Evolutionary conservation across 2,113 vertebrate genomes (phyloP).

Genomic region (Pheucticus melanocephalus): DNA sequence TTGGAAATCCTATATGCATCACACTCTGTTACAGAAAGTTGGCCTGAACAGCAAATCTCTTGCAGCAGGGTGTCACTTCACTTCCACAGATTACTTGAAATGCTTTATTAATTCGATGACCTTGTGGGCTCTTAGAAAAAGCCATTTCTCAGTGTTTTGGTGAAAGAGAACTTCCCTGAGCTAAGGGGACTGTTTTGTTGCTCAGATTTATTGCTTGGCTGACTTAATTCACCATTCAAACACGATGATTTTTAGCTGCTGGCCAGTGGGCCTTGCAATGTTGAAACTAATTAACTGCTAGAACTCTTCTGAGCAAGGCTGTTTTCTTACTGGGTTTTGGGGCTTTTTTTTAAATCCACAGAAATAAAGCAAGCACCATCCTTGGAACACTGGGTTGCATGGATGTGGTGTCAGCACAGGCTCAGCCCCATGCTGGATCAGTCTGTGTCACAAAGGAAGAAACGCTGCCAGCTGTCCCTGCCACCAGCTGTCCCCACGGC

Average conservation of each 20-base stretch:
- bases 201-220: constrained; percentile 59
- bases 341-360: not conserved
- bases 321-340: not conserved
- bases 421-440: not conserved
- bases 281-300: constrained; percentile 53
- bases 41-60: constrained; percentile 34
- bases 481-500: not conserved
- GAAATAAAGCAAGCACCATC: not conserved
- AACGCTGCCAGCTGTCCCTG: not conserved
- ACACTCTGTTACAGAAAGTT: not conserved
- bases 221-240: constrained; percentile 53
- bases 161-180: constrained; percentile 3
- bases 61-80: constrained; percentile 45
- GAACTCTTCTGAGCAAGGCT: not conserved
- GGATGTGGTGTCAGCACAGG: not conserved
- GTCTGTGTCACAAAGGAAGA: not conserved
- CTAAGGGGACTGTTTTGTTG: constrained; percentile 39
- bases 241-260: constrained; percentile 53
- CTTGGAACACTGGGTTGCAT: not conserved
- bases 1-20: constrained; percentile 5
- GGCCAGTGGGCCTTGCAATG: constrained; percentile 44
- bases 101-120: constrained; percentile 60
- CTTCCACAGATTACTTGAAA: constrained; percentile 47
- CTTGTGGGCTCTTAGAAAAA: constrained; percentile 11
- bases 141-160: constrained; percentile 35